Evolutionary conservation across 1,140 invertebrate species (phyloP).

Genomic region (Papilio polytes): DNA sequence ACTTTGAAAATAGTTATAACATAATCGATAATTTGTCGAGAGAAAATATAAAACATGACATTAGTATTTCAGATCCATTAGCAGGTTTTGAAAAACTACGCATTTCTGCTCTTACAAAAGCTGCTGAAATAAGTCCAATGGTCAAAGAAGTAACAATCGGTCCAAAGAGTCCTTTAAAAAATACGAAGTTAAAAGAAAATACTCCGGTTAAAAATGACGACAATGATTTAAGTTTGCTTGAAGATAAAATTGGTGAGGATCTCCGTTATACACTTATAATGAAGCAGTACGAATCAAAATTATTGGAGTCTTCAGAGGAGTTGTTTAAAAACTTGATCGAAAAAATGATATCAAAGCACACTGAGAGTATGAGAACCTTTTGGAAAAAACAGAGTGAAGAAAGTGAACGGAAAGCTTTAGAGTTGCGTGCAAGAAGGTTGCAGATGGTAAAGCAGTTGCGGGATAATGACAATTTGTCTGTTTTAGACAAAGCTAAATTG

Average conservation of each 20-base stretch:
- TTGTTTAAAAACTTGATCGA: constrained; percentile 68
- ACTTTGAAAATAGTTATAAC: constrained; percentile 36
- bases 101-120: constrained; percentile 78
- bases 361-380: constrained; percentile 67
- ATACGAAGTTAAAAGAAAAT: constrained; percentile 43
- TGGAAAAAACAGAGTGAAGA: constrained; percentile 75
- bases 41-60: constrained; percentile 52
- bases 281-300: constrained; percentile 70
- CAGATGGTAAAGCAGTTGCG: constrained; percentile 72
- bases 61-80: constrained; percentile 63
- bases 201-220: constrained; percentile 42
- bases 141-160: constrained; percentile 81
- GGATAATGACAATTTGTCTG: constrained; percentile 73
- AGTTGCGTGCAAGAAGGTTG: constrained; percentile 66
- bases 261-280: constrained; percentile 69
- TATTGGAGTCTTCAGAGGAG: constrained; percentile 65
- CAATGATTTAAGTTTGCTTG: constrained; percentile 55
- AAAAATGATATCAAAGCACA: constrained; percentile 69
- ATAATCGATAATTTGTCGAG: constrained; percentile 5
- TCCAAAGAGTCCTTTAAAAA: constrained; percentile 67
- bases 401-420: constrained; percentile 65
- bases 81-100: constrained; percentile 71
- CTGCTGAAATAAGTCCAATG: constrained; percentile 77
- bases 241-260: constrained; percentile 71
- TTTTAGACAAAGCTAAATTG: constrained; percentile 70